Percentiles rank a stretch among this genome's conserved stretches.
Evolutionary conservation across 1,140 invertebrate genomes (phyloP).

Genomic region (Dinoponera quadriceps): DNA sequence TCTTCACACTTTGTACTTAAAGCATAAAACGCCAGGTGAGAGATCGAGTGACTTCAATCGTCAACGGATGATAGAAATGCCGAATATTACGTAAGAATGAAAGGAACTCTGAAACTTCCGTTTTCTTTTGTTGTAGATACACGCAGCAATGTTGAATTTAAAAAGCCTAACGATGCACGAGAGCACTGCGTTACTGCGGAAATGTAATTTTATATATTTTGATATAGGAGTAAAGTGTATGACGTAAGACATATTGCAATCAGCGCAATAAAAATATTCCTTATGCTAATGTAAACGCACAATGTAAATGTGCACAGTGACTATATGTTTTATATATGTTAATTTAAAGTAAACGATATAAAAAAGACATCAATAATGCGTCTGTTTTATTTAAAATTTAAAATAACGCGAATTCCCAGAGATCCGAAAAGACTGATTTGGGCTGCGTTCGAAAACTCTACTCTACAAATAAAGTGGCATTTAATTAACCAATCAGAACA

Average conservation of each 20-base stretch:
- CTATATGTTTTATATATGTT: background rate
- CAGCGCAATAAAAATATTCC: background rate
- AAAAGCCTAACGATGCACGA: constrained; percentile 80
- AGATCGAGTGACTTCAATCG: background rate
- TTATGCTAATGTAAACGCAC: background rate
- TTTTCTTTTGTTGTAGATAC: constrained; percentile 68
- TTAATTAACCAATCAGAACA: no score
- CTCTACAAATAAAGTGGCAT: no score
- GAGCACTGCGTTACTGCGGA: constrained; percentile 37
- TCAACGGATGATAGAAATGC: background rate
- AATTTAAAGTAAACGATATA: background rate
- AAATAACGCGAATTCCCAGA: no score
- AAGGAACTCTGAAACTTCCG: constrained; percentile 15
- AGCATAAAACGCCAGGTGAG: constrained; percentile 78
- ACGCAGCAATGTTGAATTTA: constrained; percentile 78
- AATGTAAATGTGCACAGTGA: background rate
- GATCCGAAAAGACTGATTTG: no score
- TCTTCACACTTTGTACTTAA: constrained; percentile 83
- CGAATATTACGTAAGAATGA: background rate
- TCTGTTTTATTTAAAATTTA: no score
- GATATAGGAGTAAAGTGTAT: background rate
- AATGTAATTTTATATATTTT: background rate
- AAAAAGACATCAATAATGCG: no score
- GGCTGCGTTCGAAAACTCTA: no score
- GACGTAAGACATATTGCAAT: background rate